Percentiles rank a stretch among this genome's conserved stretches.
Evolutionary conservation across 2,888 invertebrate species (phyloP).

Genomic region (Plebejus anna): DNA sequence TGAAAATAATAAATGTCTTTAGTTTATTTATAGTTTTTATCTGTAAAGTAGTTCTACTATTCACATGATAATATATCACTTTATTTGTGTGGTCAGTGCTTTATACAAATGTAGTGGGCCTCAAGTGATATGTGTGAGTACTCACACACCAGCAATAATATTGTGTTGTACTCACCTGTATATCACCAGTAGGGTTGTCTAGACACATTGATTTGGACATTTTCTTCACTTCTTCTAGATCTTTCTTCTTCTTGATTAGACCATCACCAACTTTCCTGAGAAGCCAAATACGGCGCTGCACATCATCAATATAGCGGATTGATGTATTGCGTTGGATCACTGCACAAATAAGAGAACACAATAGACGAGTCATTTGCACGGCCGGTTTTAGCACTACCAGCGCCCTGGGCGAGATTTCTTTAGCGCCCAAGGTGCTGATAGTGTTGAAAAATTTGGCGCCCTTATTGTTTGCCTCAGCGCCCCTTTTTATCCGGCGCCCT

Average conservation of each 20-base stretch:
- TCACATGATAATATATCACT: too few relatives aligned
- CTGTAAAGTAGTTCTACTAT: too few relatives aligned
- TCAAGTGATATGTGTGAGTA: too few relatives aligned
- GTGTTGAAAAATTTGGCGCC: too few relatives aligned
- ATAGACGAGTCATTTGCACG: neutral
- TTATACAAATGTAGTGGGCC: too few relatives aligned
- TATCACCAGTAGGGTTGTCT: constrained; percentile 46
- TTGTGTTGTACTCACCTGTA: constrained; percentile 46
- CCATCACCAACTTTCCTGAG: constrained; percentile 54
- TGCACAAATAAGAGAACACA: constrained; percentile 37
- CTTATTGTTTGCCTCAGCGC: too few relatives aligned
- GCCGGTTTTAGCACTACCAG: too few relatives aligned
- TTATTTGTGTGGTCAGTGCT: too few relatives aligned
- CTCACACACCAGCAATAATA: neutral
- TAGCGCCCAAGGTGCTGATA: too few relatives aligned
- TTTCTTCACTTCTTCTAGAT: constrained; percentile 51
- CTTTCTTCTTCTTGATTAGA: constrained; percentile 48
- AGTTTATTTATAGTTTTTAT: neutral
- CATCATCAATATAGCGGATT: constrained; percentile 44
- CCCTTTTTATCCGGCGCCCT: too few relatives aligned
- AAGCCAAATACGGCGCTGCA: constrained; percentile 55
- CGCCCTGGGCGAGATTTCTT: too few relatives aligned
- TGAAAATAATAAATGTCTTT: neutral
- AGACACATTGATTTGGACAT: constrained; percentile 57
- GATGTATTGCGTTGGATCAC: constrained; percentile 52